Conservation (phyloP, 2,888 invertebrate species). For the Xestia ashworthii region DNA sequence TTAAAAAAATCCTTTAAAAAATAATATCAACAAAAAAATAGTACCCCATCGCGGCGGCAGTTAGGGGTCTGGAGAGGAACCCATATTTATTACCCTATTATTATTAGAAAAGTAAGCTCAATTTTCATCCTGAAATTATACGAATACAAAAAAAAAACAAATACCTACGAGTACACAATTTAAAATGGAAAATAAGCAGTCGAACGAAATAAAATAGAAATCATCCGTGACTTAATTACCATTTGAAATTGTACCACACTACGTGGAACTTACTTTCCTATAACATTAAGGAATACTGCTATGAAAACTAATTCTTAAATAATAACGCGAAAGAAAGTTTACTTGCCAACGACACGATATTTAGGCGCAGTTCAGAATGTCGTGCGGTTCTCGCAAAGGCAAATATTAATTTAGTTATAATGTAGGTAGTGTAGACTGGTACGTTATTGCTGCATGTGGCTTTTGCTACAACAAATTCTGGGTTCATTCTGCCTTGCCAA, state of each 20-base stretch:
- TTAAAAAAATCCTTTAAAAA: too few species aligned
- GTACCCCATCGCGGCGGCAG: too few species aligned
- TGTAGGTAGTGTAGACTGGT: conserved; percentile 13
- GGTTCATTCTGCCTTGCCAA: background rate
- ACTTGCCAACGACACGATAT: conserved; percentile 61
- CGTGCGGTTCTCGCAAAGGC: conserved; percentile 55
- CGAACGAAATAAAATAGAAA: conserved; percentile 29
- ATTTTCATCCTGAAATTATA: background rate
- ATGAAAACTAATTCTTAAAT: conserved; percentile 57
- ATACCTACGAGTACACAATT: background rate
- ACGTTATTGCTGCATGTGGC: conserved; percentile 34
- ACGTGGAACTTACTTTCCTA: conserved; percentile 39
- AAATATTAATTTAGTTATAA: conserved; percentile 58
- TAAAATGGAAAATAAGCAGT: conserved; percentile 28
- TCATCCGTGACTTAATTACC: conserved; percentile 54
- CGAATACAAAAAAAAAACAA: background rate
- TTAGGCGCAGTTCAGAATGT: conserved; percentile 56
- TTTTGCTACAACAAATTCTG: background rate
- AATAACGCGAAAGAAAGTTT: conserved; percentile 63
- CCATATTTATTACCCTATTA: too few species aligned
- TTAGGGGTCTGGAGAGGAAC: too few species aligned
- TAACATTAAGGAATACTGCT: conserved; percentile 42
- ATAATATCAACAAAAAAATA: too few species aligned
- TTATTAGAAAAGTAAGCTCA: too few species aligned
- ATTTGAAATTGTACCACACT: conserved; percentile 59